Conservation (phyloP, 2,113 vertebrate genomes). For the Scytalopus superciliaris region DNA sequence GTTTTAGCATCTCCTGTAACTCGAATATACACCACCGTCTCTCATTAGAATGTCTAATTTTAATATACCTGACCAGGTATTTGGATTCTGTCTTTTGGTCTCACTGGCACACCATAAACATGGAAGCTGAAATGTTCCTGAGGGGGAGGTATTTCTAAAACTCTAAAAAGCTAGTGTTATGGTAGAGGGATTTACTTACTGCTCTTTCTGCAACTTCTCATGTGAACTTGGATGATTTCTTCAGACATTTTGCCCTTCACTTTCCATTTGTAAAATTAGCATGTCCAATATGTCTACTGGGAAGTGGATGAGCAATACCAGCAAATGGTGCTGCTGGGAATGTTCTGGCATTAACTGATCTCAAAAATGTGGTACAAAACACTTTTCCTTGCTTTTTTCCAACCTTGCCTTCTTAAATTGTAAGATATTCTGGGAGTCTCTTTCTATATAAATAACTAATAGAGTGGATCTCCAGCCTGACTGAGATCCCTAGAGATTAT, state of each 20-base stretch:
- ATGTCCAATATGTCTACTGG: background rate
- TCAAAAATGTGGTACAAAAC: background rate
- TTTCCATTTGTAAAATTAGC: background rate
- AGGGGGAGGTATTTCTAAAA: background rate
- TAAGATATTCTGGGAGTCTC: background rate
- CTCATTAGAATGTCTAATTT: background rate
- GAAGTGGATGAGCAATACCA: background rate
- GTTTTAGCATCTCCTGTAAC: background rate
- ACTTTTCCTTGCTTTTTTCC: background rate
- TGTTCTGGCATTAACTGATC: background rate
- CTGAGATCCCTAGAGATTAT: background rate
- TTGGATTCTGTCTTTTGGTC: background rate
- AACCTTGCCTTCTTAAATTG: background rate
- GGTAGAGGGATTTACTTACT: background rate
- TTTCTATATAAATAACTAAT: background rate
- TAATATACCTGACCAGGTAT: background rate
- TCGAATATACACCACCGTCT: background rate
- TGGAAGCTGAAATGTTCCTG: background rate
- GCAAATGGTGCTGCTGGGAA: background rate
- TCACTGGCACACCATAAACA: background rate
- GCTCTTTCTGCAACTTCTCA: background rate
- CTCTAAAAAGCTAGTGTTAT: background rate
- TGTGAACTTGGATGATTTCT: background rate
- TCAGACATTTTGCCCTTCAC: background rate
- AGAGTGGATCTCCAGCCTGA: background rate